Conservation (phyloP, 2,797 vertebrate species). For the Eidolon dupreanum region DNA sequence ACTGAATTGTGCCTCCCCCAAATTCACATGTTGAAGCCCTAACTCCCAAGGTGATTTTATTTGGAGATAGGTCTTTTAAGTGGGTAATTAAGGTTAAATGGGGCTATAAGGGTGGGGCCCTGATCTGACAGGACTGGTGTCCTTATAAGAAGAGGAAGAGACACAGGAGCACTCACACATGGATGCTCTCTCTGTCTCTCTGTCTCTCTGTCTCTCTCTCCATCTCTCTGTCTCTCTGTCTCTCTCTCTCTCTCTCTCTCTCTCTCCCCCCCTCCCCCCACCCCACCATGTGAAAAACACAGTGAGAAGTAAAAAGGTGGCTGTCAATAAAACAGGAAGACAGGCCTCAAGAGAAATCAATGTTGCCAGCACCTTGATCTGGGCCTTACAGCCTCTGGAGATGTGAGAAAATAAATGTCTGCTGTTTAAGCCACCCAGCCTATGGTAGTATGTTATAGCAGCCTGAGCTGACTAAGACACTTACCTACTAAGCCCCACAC, state of each 20-base stretch:
- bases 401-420: not conserved
- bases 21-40: not conserved
- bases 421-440: not conserved
- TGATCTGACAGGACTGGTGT: not conserved
- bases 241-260: no score
- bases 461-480: not conserved
- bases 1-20: not conserved
- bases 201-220: not conserved
- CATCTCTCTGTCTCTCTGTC: not conserved
- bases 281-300: not conserved
- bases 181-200: not conserved
- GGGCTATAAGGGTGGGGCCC: not conserved
- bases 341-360: not conserved
- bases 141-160: not conserved
- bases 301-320: not conserved
- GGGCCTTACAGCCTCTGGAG: not conserved
- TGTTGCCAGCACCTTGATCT: not conserved
- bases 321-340: not conserved
- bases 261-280: no score
- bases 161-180: not conserved
- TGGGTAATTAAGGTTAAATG: not conserved
- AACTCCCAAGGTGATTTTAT: not conserved
- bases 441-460: not conserved
- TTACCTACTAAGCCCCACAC: not conserved
- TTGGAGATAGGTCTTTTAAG: not conserved